Conservation (phyloP, 2,888 invertebrate genomes). For the Limnephilus rhombicus region DNA sequence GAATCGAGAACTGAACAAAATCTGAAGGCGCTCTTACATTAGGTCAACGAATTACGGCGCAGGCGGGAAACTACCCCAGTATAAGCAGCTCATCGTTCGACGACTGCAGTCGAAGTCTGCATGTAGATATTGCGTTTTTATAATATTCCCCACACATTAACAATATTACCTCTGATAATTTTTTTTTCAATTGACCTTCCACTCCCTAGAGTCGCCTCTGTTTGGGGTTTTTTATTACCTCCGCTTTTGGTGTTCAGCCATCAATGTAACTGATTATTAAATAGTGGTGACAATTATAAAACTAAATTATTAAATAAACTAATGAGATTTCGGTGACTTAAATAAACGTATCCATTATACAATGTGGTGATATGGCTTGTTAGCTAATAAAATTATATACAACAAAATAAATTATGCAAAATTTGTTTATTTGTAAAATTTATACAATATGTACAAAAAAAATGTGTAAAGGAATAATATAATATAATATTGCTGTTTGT, state of each 20-base stretch:
- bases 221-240: too few relatives aligned
- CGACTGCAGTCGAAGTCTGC: too few relatives aligned
- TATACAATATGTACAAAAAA: conserved; percentile 1
- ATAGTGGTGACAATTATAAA: background rate
- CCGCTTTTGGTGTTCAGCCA: background rate
- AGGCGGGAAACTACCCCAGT: too few relatives aligned
- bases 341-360: background rate
- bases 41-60: too few relatives aligned
- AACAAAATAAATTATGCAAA: background rate
- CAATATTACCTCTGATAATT: too few relatives aligned
- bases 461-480: background rate
- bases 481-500: background rate
- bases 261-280: background rate
- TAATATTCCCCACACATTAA: too few relatives aligned
- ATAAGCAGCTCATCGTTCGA: too few relatives aligned
- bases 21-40: too few relatives aligned
- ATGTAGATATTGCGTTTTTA: too few relatives aligned
- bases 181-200: too few relatives aligned
- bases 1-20: too few relatives aligned
- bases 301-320: background rate
- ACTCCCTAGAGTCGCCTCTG: too few relatives aligned
- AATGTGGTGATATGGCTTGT: background rate
- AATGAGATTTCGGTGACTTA: background rate
- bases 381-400: background rate
- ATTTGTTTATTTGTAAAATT: background rate